phyloP scores from a whole-genome alignment of 2,113 vertebrate genomes.

The Psittacula cyanocephala region DNA sequence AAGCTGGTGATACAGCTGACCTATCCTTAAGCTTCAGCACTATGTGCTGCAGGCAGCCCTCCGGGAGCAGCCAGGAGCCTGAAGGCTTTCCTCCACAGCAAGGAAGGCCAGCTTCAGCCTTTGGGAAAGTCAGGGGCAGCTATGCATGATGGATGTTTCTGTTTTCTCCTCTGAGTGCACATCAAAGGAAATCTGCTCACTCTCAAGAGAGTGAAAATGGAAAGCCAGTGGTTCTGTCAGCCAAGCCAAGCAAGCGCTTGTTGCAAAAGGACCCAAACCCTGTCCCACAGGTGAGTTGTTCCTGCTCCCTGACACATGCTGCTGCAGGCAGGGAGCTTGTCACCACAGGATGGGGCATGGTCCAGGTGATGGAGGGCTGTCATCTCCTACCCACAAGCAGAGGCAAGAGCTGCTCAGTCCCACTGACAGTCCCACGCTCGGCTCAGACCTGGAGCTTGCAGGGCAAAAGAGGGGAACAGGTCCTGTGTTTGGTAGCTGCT shows the following conservation, averaged over 20 bases:
- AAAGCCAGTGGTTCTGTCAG: background rate
- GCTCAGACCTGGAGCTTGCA: background rate
- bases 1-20: background rate
- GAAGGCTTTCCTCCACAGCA: background rate
- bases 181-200: background rate
- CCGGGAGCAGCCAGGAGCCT: background rate
- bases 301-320: background rate
- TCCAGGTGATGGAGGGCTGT: background rate
- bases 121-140: background rate
- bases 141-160: background rate
- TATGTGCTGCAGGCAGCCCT: background rate
- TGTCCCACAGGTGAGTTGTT: conserved; percentile 72
- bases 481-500: background rate
- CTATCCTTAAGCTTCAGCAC: background rate
- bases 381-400: background rate
- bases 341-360: rapidly evolving
- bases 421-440: background rate
- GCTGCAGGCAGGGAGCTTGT: background rate
- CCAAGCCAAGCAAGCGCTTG: conserved; percentile 48
- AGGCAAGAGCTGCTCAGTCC: background rate
- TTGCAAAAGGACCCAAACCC: conserved; percentile 54
- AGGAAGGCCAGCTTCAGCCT: background rate
- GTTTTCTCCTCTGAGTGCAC: conserved; percentile 42
- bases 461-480: background rate
- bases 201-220: conserved; percentile 63